These are phyloP conservation scores for Hesperophylax magnus DNA, from an alignment of 1,140 invertebrate species.

Conservation along the genomic window DNA sequence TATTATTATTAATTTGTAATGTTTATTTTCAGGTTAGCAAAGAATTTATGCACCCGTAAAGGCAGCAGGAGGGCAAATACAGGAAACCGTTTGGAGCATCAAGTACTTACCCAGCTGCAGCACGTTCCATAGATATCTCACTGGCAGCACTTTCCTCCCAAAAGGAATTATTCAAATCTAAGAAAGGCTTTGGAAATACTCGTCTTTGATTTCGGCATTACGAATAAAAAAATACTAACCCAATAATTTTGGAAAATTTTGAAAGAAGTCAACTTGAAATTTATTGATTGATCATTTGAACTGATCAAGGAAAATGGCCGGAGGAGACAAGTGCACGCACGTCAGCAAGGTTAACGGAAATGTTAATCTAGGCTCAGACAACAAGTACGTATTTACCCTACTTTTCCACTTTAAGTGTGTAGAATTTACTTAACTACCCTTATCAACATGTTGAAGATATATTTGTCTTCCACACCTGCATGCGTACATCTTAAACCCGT, in stretches of 20 bases:
- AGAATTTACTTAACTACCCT: too few relatives aligned
- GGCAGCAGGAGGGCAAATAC: constrained; percentile 83
- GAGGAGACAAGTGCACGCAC: constrained; percentile 48
- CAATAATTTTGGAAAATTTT: constrained; percentile 1
- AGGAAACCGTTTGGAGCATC: constrained; percentile 83
- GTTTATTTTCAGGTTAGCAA: constrained; percentile 75
- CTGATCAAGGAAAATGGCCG: constrained; percentile 47
- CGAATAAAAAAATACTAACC: background rate
- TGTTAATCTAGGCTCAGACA: constrained; percentile 43
- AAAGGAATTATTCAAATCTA: constrained; percentile 16
- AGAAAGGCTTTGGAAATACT: constrained; percentile 10
- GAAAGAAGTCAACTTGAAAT: background rate
- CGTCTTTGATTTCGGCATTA: constrained; percentile 16
- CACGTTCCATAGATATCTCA: constrained; percentile 81
- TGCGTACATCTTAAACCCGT: too few relatives aligned
- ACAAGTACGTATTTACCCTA: constrained; percentile 41
- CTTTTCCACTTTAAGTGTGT: too few relatives aligned
- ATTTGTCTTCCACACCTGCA: too few relatives aligned
- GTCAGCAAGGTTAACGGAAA: constrained; percentile 45
- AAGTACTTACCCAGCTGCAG: constrained; percentile 84
- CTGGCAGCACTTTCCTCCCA: constrained; percentile 4
- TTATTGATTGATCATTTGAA: constrained; percentile 28
- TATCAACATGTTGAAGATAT: too few relatives aligned
- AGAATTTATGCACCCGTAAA: constrained; percentile 80
- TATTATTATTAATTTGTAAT: background rate